Evolutionary conservation across 2,888 invertebrate species (phyloP).

Genomic region (Eupeodes latifasciatus): DNA sequence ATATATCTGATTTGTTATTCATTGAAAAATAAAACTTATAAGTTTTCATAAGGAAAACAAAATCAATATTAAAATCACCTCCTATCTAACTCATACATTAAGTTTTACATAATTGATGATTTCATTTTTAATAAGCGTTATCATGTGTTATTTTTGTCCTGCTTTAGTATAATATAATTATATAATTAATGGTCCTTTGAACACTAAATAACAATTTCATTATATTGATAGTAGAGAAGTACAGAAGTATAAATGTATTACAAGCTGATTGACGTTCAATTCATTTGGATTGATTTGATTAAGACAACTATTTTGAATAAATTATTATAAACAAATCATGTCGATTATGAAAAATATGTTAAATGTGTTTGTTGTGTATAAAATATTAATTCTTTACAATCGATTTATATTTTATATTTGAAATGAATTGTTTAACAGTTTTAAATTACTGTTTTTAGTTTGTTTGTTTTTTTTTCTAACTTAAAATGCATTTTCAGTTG

Average conservation of each 20-base stretch:
- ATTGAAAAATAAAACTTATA: too few species aligned
- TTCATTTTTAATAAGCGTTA: background rate
- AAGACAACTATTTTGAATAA: background rate
- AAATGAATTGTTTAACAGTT: background rate
- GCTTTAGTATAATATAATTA: background rate
- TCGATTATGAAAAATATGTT: background rate
- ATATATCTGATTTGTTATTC: too few species aligned
- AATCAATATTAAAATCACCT: too few species aligned
- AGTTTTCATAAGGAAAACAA: too few species aligned
- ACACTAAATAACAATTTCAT: background rate
- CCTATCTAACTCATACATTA: too few species aligned
- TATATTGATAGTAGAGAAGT: background rate
- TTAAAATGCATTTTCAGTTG: slow-evolving; percentile 8
- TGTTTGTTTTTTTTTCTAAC: background rate
- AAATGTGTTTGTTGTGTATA: background rate
- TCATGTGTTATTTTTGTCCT: background rate
- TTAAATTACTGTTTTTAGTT: background rate
- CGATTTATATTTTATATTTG: background rate
- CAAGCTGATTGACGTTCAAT: background rate
- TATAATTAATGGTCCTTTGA: background rate
- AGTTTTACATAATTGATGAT: too few species aligned
- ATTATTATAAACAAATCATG: background rate
- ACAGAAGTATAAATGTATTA: background rate
- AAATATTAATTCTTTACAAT: slow-evolving; percentile 3
- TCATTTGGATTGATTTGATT: background rate